Base-by-base conservation (phyloP, 2,113 vertebrate genomes). In the Brachypteracias leptosomus region DNA sequence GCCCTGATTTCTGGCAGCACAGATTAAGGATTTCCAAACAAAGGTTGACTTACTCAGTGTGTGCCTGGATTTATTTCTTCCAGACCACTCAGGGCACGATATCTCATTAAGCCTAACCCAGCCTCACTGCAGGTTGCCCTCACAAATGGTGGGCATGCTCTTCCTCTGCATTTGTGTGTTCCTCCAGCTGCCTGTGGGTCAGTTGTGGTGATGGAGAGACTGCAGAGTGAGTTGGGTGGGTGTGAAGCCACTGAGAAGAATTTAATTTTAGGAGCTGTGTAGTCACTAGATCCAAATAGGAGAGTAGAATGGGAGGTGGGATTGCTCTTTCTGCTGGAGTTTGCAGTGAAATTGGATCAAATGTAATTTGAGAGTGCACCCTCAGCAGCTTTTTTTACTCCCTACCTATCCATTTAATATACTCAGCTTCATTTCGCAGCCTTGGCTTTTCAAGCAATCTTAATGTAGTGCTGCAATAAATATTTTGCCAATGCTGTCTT, bases 21-120 rank as follows among this genome's bases (percentile, higher is more conserved):
- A 71, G 73, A 83, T 74, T 44, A 81, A 84, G 35, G 58, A 36
- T 38, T 77, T 93, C 24, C 5, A 44, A 94, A 52, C 35, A 71
- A 90, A 62, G 26, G 40, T 28, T 2, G 5, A 2, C 0, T 67
- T 86, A 40, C 22, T 77, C 10, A 6, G 2, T 57, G 51, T 38
- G 2, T 31, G 15, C 13, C 40, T 94, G 47, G 17, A 65, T 91
- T 91, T 73, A 68, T 76, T 72, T 89, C 67, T 85, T 83, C 38
- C 22, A 57, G 72, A 33, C 24, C 19, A 26, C 49, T 72, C 8
- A 7, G 47, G 21, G 29, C 3, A 1, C 0, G 1, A 4, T 38
- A 46, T 62, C 10, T 25, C 24, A 71, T 58, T 72, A 61, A 62
- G 36, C 31, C 20, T 76, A 73, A 90, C 10, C 10, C 42, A 76